Evolutionary conservation across 2,113 vertebrate species (phyloP).

Genomic region (Lycaon pictus): DNA sequence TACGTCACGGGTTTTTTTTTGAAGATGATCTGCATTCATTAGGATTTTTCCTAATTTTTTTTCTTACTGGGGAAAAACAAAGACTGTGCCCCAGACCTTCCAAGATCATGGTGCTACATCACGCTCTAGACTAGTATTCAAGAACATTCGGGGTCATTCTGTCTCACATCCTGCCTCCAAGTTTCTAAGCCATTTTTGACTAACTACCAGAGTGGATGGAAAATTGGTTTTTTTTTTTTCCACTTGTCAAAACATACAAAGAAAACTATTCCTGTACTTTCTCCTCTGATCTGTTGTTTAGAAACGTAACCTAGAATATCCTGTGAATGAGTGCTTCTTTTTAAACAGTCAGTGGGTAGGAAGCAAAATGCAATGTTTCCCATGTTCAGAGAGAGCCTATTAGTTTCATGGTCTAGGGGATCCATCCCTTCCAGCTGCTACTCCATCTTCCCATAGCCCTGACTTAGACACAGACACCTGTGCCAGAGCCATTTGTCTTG

Average conservation of each 20-base stretch:
- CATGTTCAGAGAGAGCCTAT: neutral
- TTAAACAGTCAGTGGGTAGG: conserved; percentile 7
- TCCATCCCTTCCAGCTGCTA: neutral
- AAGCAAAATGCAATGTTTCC: neutral
- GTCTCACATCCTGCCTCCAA: neutral
- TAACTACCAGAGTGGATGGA: conserved; percentile 24
- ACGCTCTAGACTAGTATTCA: neutral
- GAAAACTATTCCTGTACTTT: conserved; percentile 52
- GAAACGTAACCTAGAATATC: conserved; percentile 35
- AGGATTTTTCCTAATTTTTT: conserved; percentile 42
- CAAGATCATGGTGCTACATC: neutral
- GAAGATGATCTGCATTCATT: conserved; percentile 45
- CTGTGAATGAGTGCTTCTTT: conserved; percentile 13
- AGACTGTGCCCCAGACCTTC: neutral
- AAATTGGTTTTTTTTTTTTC: conserved; percentile 33
- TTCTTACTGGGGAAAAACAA: neutral
- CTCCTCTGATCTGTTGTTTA: conserved; percentile 33
- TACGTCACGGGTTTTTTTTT: neutral
- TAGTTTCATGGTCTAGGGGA: neutral
- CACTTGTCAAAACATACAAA: conserved; percentile 46
- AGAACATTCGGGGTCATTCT: neutral
- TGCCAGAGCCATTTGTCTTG: neutral
- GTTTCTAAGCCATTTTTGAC: conserved; percentile 56
- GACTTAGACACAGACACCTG: neutral
- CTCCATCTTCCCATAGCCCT: neutral